Evolutionary conservation across 2,888 invertebrate genomes (phyloP), one percentile per base, ranked within the genome.

Genomic region (Lypha dubia): DNA sequence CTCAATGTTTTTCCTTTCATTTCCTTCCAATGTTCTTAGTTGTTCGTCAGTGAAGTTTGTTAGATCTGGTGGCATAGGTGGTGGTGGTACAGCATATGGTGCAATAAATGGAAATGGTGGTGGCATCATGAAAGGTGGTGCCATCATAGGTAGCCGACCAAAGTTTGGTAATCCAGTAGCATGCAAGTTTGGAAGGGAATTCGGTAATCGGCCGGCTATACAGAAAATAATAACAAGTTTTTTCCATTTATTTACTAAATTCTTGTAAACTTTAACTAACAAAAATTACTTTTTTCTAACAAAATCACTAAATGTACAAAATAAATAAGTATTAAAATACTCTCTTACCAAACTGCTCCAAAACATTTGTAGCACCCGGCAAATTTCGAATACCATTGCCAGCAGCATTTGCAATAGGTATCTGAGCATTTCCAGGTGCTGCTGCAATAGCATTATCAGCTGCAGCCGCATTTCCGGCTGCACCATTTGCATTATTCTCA

Each of bases 11-110:
- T 95, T 94, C 84, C 99, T 94, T 88, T 97, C 96, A 87, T 94
- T 95, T 38, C 98, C 98, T 92, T 99, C 99, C 95, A 99, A 95
- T 17, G 95, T 94, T 79, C 94, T 93, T 74, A 99, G 93, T 90
- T 99, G 98, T 60, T 97, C 98, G 60, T 95, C 95, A 53, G 95
- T 95, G 68, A 99, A 93, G 44, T 94, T 94, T 63, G 95, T 94
- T 82, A 98, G 94, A 88, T 95, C 94, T 46, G 94, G 94, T 56
- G 97, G 96, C 46, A 96, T 95, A 83, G 96, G 95, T 0, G 97
- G 97, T 24, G 96, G 96, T 15, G 96, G 95, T 46, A 91, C 87
- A 32, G 90, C 88, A 71, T 90, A 90, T 4, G 94, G 94, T 85
- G 94, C 93, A 86, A 93, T 90, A 87, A 94, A 94, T 22, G 94